phyloP scores from a whole-genome alignment of 2,888 invertebrate genomes.

The Drosophila maculinotata region DNA sequence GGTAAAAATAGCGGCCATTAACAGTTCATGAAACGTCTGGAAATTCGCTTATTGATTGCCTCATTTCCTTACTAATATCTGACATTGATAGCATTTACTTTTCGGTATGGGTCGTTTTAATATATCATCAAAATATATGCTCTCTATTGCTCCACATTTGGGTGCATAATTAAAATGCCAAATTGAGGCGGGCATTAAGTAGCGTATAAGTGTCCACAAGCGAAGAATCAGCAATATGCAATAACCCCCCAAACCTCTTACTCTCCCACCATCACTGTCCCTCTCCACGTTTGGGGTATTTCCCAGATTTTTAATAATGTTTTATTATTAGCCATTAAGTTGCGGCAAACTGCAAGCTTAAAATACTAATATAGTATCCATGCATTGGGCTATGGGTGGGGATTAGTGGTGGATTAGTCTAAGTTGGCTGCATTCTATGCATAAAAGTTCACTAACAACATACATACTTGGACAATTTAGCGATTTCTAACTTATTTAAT shows the following conservation, averaged over 20 bases:
- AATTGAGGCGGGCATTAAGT: constrained; percentile 23
- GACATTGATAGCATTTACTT: constrained; percentile 16
- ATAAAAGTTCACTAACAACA: constrained; percentile 41
- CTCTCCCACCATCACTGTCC: too few species aligned
- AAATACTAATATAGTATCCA: constrained; percentile 40
- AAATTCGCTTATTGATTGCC: constrained; percentile 22
- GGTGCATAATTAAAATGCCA: constrained; percentile 16
- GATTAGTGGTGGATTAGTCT: constrained; percentile 4
- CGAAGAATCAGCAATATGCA: constrained; percentile 6
- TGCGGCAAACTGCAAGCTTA: constrained; percentile 53
- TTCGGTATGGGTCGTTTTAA: constrained; percentile 4
- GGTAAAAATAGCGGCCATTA: constrained; percentile 86
- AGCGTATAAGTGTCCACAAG: constrained; percentile 43
- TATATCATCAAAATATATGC: constrained; percentile 10
- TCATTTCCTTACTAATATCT: constrained; percentile 33
- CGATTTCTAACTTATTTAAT: constrained; percentile 31
- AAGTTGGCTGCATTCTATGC: constrained; percentile 9
- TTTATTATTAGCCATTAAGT: constrained; percentile 69
- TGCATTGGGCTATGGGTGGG: neutral
- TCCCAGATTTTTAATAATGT: constrained; percentile 56
- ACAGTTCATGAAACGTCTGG: constrained; percentile 23
- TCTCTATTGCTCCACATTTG: neutral
- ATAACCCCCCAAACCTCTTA: neutral
- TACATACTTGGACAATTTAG: constrained; percentile 36
- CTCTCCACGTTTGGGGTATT: neutral